Base-by-base conservation (phyloP, 2,888 invertebrate species). In the Lymantria monacha region DNA sequence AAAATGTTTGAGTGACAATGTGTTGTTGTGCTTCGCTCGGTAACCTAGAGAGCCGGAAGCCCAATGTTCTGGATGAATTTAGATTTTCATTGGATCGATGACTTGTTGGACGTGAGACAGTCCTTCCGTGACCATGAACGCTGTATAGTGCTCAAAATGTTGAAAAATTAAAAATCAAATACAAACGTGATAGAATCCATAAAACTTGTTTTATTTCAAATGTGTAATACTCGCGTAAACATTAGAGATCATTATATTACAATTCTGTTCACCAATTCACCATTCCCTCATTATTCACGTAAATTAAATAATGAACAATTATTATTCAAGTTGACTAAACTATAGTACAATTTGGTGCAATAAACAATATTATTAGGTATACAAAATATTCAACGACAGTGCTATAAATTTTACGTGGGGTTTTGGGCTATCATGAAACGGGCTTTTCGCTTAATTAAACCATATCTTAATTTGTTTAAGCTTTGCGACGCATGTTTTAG, bases 311-410 rank as follows among this genome's bases (percentile, higher is more conserved):
- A 59, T 61, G 53, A 66, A 62, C 62, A 66, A 58, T 60, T 44
- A 64, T 57, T 66, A 65, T 62, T 64, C 60, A 60, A 63, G 61
- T 66, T 51, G 54, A 52, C 53, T 43, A 54, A 59, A 66, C 54
- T 57, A 60, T 46, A 13, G 49, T 33, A 53, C 50, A 56, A 59
- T 58, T 59, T 44, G 38, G 44, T 52, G 58, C 48, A 53, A 63
- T 66, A 63, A 65, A 66, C 54, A 58, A 61, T 55, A 53, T 58
- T 64, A 61, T 66, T 61, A 57, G 51, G n/a, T 59, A 22, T 55
- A 59, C 59, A 63, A 66, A 64, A 63, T 69, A 66, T 69, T 62
- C 56, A 49, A 59, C 57, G 51, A 44, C 42, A 42, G 44, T 11
- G 53, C 59, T 44, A 61, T 63, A 63, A 41, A 61, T 61, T n/a